Conservation (phyloP, 92 coral and sea anemone genomes). For the Pocillopora meandrina region DNA sequence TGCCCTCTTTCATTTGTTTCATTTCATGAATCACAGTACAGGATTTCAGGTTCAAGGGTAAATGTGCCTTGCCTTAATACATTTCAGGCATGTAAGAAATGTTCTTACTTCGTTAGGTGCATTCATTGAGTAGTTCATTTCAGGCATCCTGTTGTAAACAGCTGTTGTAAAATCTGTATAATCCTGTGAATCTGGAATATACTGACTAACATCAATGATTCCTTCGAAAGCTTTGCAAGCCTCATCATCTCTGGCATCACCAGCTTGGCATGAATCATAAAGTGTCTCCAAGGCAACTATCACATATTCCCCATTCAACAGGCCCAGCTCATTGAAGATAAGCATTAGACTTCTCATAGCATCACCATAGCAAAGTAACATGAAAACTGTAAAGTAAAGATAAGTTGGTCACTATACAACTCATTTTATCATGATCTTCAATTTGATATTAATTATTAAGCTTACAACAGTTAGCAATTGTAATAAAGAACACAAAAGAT, state of each 20-base stretch:
- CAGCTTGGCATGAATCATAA: conserved; percentile 41
- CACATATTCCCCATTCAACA: conserved; percentile 73
- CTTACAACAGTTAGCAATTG: no score
- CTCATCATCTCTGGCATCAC: conserved; percentile 56
- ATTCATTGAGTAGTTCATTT: conserved; percentile 52
- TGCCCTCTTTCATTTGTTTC: not conserved
- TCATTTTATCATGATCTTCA: not conserved
- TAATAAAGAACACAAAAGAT: no score
- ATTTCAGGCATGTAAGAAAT: not conserved
- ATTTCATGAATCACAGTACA: not conserved
- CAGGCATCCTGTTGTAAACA: conserved; percentile 75
- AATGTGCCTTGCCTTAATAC: not conserved
- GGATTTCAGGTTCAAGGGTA: not conserved
- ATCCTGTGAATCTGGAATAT: conserved; percentile 55
- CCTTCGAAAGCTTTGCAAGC: conserved; percentile 79
- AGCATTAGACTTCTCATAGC: conserved; percentile 59
- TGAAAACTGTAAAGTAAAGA: conserved; percentile 49
- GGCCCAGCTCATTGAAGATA: conserved; percentile 59
- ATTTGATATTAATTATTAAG: no score
- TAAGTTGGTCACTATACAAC: not conserved
- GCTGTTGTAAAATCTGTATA: conserved; percentile 53
- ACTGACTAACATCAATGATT: conserved; percentile 57
- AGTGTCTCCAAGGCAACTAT: conserved; percentile 43
- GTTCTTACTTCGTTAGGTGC: conserved; percentile 43
- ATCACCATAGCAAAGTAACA: conserved; percentile 62